phyloP scores from a whole-genome alignment of 1,140 invertebrate species.

The Armadillidium nasatum region DNA sequence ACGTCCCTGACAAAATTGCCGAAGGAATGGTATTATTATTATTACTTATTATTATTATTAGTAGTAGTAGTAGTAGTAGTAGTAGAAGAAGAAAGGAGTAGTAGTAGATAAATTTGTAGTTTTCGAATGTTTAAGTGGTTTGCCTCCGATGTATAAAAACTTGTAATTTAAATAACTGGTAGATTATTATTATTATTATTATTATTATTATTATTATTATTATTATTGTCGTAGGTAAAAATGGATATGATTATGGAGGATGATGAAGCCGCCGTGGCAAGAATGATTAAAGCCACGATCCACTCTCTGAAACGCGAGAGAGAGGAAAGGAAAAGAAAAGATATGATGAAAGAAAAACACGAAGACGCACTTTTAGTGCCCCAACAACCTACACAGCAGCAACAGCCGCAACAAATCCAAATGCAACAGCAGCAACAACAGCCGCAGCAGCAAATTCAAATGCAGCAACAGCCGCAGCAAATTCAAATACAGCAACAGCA shows the following conservation, averaged over 20 bases:
- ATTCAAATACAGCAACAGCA: slow-evolving; percentile 9
- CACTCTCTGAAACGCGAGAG: slow-evolving; percentile 60
- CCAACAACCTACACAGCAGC: slow-evolving; percentile 7
- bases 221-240: slow-evolving; percentile 58
- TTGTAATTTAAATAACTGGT: too few species aligned
- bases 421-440: slow-evolving; percentile 22
- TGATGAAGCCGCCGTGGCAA: slow-evolving; percentile 80
- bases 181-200: too few species aligned
- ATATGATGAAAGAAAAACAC: slow-evolving; percentile 45
- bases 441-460: slow-evolving; percentile 1
- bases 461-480: slow-evolving; percentile 37
- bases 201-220: too few species aligned
- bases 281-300: slow-evolving; percentile 80
- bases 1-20: slow-evolving; percentile 91
- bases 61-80: too few species aligned
- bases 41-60: too few species aligned
- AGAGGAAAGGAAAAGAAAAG: slow-evolving; percentile 56
- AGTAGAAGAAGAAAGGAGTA: too few species aligned
- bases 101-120: too few species aligned
- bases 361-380: slow-evolving; percentile 18
- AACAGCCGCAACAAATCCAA: slow-evolving; percentile 12
- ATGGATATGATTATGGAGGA: slow-evolving; percentile 84
- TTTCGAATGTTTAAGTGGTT: too few species aligned
- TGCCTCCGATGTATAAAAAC: too few species aligned
- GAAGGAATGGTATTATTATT: slow-evolving; percentile 73